A percentile compares a stretch with the other conserved stretches of the same genome.
These are phyloP conservation scores for Magallana angulata DNA, from an alignment of 1,140 invertebrate genomes.

Conservation along the genomic window DNA sequence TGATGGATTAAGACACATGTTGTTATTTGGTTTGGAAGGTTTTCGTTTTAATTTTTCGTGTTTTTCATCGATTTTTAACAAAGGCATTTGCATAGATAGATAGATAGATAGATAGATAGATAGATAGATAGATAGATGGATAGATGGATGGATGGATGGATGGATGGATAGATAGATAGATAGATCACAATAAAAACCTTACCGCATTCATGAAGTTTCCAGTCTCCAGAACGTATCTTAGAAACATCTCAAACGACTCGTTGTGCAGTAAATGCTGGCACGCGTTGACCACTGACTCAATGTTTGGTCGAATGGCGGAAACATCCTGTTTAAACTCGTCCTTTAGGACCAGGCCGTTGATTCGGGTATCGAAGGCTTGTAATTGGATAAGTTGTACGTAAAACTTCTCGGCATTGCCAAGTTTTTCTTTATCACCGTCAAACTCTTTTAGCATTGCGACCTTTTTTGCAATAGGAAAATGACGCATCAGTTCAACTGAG, in stretches of 20 bases:
- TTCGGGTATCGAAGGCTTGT: conserved; percentile 91
- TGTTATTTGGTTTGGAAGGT: no score
- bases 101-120: no score
- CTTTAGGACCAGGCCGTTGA: conserved; percentile 91
- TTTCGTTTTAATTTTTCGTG: no score
- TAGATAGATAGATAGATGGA: no score
- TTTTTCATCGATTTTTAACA: no score
- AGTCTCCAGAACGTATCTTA: conserved; percentile 74
- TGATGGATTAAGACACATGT: no score
- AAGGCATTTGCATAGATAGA: no score
- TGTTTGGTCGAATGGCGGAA: conserved; percentile 93
- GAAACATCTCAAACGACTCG: conserved; percentile 75
- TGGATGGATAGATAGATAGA: background rate
- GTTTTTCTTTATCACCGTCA: conserved; percentile 69
- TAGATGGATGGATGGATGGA: no score
- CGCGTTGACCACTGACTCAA: conserved; percentile 93
- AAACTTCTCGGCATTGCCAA: conserved; percentile 76
- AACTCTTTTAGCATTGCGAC: conserved; percentile 70
- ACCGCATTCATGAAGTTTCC: conserved; percentile 80
- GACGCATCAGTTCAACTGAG: background rate
- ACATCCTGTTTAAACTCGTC: conserved; percentile 96
- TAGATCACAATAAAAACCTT: conserved; percentile 43
- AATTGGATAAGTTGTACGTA: conserved; percentile 67
- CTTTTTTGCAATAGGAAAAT: conserved; percentile 57
- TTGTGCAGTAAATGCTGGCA: conserved; percentile 82